These are phyloP conservation scores for Brachirus orientalis DNA, from an alignment of 2,113 vertebrate genomes.

Conservation along the genomic window DNA sequence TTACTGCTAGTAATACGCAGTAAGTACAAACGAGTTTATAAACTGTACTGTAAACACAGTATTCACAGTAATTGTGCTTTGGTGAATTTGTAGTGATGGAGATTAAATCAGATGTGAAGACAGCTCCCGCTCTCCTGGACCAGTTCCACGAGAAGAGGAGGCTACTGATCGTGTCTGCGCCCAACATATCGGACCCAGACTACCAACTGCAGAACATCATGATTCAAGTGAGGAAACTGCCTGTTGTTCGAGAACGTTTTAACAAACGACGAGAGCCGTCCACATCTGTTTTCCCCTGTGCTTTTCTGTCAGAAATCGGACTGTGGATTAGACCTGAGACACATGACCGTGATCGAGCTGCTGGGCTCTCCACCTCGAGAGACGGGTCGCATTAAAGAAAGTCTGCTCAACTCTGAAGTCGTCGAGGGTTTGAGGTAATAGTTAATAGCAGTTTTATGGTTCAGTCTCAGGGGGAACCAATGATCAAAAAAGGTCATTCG, in stretches of 20 bases:
- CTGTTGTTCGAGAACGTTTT: neutral
- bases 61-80: neutral
- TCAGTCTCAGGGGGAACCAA: neutral
- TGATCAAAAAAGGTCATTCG: too few species aligned
- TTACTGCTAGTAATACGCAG: too few species aligned
- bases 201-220: constrained; percentile 94
- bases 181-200: constrained; percentile 84
- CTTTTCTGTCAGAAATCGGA: constrained; percentile 83
- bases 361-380: constrained; percentile 88
- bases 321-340: constrained; percentile 91
- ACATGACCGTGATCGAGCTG: constrained; percentile 89
- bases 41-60: neutral
- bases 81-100: constrained; percentile 84
- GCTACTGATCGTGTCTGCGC: constrained; percentile 91
- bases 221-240: constrained; percentile 86
- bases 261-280: neutral
- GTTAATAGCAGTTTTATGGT: neutral
- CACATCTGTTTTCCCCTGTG: neutral
- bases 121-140: constrained; percentile 86
- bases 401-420: constrained; percentile 81
- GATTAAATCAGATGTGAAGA: constrained; percentile 88
- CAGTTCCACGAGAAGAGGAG: constrained; percentile 93
- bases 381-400: constrained; percentile 90
- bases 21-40: too few species aligned
- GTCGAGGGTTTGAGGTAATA: constrained; percentile 91